phyloP scores from a whole-genome alignment of 2,888 invertebrate genomes.

The Aleiodes testaceus region DNA sequence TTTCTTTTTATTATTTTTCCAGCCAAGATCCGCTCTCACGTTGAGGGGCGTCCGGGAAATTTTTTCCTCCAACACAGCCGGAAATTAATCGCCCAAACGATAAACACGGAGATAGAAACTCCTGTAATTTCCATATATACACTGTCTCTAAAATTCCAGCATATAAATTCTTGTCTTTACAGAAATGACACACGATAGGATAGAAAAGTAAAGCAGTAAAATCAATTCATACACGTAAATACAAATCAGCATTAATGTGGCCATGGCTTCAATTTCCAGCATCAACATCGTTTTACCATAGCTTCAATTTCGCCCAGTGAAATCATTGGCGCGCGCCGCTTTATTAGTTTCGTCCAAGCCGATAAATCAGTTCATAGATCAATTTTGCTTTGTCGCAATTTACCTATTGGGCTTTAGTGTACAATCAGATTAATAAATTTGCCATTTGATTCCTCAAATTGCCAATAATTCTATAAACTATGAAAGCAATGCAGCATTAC shows the following conservation, averaged over 20 bases:
- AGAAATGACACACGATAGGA: constrained; percentile 8
- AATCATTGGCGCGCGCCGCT: constrained; percentile 50
- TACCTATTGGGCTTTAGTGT: constrained; percentile 51
- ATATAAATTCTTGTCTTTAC: constrained; percentile 15
- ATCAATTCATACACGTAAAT: constrained; percentile 33
- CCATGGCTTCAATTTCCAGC: constrained; percentile 39
- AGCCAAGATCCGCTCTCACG: constrained; percentile 40
- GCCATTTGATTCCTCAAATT: constrained; percentile 41
- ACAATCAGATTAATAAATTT: constrained; percentile 44
- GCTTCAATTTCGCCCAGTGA: background rate
- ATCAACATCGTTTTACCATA: constrained; percentile 39
- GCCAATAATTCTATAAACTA: constrained; percentile 37
- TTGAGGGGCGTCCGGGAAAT: constrained; percentile 36
- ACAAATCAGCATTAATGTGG: constrained; percentile 45
- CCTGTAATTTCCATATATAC: constrained; percentile 29
- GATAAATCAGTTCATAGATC: constrained; percentile 69
- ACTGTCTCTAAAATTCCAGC: constrained; percentile 18
- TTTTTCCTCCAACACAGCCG: constrained; percentile 42
- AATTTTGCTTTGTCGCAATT: constrained; percentile 66
- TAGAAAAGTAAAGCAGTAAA: background rate
- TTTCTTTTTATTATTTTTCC: constrained; percentile 14
- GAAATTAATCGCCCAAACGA: constrained; percentile 46
- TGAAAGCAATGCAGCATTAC: constrained; percentile 14
- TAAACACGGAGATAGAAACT: constrained; percentile 43
- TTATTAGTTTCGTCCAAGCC: constrained; percentile 64